phyloP scores from a whole-genome alignment of 2,113 vertebrate genomes.

The Cephalopholis sonnerati region DNA sequence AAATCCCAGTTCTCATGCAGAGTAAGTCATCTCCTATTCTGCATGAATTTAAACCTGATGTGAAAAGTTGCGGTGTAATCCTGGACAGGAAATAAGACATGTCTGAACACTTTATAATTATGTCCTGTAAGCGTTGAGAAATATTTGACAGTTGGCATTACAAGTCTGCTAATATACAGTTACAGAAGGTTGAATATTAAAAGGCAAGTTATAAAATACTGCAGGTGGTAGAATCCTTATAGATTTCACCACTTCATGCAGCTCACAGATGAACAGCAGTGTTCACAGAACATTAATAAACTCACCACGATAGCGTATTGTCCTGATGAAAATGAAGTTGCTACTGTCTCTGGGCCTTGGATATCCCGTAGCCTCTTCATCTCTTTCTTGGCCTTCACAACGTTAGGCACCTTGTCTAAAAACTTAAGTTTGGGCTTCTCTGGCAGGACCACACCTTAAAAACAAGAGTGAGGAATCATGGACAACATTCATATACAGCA shows the following conservation, averaged over 20 bases:
- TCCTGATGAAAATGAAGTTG: conserved; percentile 86
- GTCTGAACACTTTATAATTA: not conserved
- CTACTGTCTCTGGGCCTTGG: conserved; percentile 86
- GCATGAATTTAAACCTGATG: not conserved
- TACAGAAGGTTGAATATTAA: not conserved
- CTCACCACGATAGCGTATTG: conserved; percentile 93
- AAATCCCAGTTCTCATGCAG: not conserved
- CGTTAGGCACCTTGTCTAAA: conserved; percentile 89
- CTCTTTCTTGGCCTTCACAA: conserved; percentile 88
- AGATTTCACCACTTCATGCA: not conserved
- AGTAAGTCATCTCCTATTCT: not conserved
- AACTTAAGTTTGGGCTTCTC: conserved; percentile 91
- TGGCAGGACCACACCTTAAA: conserved; percentile 88
- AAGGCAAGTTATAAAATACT: not conserved
- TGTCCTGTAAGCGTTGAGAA: not conserved
- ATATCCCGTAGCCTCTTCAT: conserved; percentile 90
- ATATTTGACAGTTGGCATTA: not conserved
- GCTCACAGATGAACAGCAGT: not conserved
- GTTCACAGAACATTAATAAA: conserved; percentile 1
- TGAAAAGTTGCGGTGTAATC: not conserved
- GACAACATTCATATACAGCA: not conserved
- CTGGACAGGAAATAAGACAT: too few species aligned
- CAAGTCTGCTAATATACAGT: not conserved
- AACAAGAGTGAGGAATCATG: not conserved
- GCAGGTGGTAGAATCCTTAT: not conserved